Conservation (phyloP, 2,888 invertebrate species). For the Melieria omissa region DNA sequence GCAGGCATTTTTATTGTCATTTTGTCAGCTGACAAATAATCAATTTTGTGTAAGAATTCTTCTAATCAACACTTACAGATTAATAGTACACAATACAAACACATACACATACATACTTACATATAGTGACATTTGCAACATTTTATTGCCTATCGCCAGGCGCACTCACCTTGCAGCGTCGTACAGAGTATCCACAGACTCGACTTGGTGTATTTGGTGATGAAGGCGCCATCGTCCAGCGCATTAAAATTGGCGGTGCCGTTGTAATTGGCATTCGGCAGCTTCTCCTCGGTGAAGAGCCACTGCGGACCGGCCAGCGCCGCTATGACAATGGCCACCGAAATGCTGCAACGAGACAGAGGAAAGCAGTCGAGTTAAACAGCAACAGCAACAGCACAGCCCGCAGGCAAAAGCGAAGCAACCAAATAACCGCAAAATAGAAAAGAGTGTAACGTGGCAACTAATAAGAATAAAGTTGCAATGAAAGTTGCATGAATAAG, state of each 20-base stretch:
- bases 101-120: too few species aligned
- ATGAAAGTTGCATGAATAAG: conserved; percentile 4
- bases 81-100: too few species aligned
- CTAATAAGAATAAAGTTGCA: conserved; percentile 2
- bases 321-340: conserved; percentile 66
- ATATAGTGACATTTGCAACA: too few species aligned
- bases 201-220: conserved; percentile 66
- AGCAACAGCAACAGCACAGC: neutral
- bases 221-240: conserved; percentile 64
- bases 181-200: conserved; percentile 67
- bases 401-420: neutral
- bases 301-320: conserved; percentile 74
- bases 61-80: too few species aligned
- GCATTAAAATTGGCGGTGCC: conserved; percentile 71
- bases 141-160: too few species aligned
- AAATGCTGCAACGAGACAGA: conserved; percentile 56
- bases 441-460: neutral
- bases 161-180: conserved; percentile 61
- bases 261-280: conserved; percentile 81
- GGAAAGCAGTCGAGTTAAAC: neutral
- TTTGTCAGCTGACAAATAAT: too few species aligned
- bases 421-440: conserved; percentile 1
- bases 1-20: too few species aligned
- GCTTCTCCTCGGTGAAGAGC: conserved; percentile 88
- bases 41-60: too few species aligned